Percentiles rank a stretch among this genome's conserved stretches.
Evolutionary conservation across 2,888 invertebrate species (phyloP).

Genomic region (Ochropleura plecta): DNA sequence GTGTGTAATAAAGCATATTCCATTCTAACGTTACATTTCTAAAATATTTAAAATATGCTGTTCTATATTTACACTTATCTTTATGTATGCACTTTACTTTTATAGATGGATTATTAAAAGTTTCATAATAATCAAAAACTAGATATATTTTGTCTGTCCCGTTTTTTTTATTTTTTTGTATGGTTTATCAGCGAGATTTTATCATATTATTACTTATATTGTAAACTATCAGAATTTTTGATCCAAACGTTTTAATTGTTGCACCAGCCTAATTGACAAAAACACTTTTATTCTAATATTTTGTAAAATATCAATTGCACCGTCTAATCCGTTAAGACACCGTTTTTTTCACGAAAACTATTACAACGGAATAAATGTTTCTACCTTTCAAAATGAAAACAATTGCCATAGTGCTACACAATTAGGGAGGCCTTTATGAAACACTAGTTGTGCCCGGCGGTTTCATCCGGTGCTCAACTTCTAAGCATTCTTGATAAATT

Average conservation of each 20-base stretch:
- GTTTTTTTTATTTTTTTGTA: not conserved
- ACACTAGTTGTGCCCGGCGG: not conserved
- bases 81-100: conserved; percentile 5
- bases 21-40: not conserved
- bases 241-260: not conserved
- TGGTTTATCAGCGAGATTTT: too few relatives aligned
- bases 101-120: conserved; percentile 7
- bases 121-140: not conserved
- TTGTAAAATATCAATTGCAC: not conserved
- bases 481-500: too few relatives aligned
- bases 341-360: not conserved
- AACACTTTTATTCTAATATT: not conserved
- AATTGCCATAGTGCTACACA: not conserved
- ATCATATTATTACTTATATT: not conserved
- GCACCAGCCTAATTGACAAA: not conserved
- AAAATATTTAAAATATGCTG: not conserved
- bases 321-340: not conserved
- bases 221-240: not conserved
- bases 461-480: too few relatives aligned
- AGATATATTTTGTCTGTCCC: not conserved
- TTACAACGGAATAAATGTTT: not conserved
- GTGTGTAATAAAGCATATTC: too few relatives aligned
- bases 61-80: not conserved
- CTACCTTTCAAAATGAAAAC: not conserved
- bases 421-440: not conserved